Percentiles rank a stretch among this genome's conserved stretches.
phyloP scores from a whole-genome alignment of 2,113 vertebrate genomes.

The Neopipo cinnamomea region DNA sequence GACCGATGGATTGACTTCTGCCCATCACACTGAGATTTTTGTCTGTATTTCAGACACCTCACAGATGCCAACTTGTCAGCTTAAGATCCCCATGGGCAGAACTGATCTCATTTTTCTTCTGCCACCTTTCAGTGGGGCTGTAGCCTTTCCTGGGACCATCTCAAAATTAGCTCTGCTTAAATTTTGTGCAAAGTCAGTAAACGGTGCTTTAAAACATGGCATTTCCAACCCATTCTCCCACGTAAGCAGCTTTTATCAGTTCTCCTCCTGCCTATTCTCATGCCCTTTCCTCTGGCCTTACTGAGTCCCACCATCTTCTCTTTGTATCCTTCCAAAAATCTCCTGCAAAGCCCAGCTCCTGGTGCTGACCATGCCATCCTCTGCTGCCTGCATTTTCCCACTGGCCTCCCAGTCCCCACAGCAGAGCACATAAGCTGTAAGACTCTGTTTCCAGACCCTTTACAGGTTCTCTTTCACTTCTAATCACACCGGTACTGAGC shows the following conservation, averaged over 20 bases:
- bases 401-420: background rate
- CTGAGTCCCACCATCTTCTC: background rate
- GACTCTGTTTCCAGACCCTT: background rate
- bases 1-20: background rate
- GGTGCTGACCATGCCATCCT: background rate
- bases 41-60: background rate
- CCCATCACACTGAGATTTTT: background rate
- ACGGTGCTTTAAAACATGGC: background rate
- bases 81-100: background rate
- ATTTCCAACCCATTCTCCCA: background rate
- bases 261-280: background rate
- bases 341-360: background rate
- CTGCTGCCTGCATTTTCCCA: background rate
- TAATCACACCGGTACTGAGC: background rate
- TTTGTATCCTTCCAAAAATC: background rate
- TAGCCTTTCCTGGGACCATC: background rate
- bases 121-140: background rate
- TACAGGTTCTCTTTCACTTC: background rate
- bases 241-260: background rate
- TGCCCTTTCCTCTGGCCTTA: fast-evolving
- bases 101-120: background rate
- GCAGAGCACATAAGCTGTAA: background rate
- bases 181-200: background rate
- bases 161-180: background rate
- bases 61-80: background rate